A percentile compares a stretch with the other conserved stretches of the same genome.
Conservation (phyloP, 2,888 invertebrate genomes). For the Coronaproctus castanopsis region DNA sequence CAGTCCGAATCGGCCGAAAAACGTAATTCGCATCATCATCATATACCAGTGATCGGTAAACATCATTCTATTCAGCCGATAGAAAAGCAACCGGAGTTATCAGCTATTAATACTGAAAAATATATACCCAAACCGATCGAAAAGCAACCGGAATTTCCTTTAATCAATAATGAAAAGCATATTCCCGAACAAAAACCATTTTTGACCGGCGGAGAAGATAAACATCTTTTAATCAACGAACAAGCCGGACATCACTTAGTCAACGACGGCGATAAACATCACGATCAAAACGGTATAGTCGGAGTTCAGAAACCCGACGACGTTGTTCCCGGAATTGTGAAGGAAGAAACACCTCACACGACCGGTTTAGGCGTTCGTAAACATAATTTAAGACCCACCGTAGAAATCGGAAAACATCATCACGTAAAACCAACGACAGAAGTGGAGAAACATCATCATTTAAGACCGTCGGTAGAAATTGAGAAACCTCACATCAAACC, state of each 20-base stretch:
- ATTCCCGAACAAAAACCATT: neutral
- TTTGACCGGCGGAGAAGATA: neutral
- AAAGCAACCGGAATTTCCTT: neutral
- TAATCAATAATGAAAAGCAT: neutral
- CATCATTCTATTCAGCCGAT: too few species aligned
- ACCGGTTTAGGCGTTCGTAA: neutral
- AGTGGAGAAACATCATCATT: too few species aligned
- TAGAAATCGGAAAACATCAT: neutral
- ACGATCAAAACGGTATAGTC: too few species aligned
- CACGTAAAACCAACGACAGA: too few species aligned
- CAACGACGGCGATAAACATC: too few species aligned
- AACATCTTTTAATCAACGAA: neutral
- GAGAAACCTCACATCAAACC: neutral
- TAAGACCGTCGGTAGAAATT: neutral
- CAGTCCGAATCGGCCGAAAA: too few species aligned
- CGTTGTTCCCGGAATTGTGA: too few species aligned
- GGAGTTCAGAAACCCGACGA: too few species aligned
- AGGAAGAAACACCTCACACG: neutral
- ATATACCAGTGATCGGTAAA: too few species aligned
- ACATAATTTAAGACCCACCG: neutral
- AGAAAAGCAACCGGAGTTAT: too few species aligned
- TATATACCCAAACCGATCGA: neutral
- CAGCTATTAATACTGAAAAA: too few species aligned
- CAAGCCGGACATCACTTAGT: neutral
- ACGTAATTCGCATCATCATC: too few species aligned